Conservation (phyloP, 2,113 vertebrate genomes). For the Patagioenas fasciata region DNA sequence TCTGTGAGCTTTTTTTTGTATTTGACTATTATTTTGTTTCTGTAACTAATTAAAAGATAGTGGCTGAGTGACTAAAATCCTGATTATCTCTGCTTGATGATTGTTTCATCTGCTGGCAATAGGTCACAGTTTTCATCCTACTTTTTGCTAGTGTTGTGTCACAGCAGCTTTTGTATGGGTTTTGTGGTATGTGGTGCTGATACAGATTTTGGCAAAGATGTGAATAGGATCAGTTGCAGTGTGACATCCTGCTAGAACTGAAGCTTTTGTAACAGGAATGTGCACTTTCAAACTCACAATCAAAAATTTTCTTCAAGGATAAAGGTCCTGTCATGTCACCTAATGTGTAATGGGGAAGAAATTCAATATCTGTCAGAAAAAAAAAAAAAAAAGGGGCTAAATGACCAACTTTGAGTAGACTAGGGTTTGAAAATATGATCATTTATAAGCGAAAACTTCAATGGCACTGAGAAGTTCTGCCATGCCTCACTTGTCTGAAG, state of each 20-base stretch:
- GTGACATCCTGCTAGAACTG: not conserved
- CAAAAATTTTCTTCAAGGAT: not conserved
- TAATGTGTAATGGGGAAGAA: not conserved
- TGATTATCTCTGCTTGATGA: not conserved
- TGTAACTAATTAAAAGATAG: not conserved
- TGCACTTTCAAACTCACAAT: not conserved
- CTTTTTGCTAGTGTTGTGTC: not conserved
- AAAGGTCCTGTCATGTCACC: not conserved
- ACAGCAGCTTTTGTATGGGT: not conserved
- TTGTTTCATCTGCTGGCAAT: not conserved
- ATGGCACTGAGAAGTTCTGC: not conserved
- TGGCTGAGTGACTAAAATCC: not conserved
- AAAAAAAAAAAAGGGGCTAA: not conserved
- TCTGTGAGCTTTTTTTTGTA: not conserved
- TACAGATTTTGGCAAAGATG: not conserved
- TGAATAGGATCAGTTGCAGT: not conserved
- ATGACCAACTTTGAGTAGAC: not conserved
- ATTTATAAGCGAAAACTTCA: not conserved
- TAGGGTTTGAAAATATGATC: not conserved
- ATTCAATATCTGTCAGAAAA: not conserved
- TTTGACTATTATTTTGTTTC: not conserved
- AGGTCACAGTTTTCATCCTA: not conserved
- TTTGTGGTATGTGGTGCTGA: not conserved
- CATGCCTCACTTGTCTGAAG: not conserved
- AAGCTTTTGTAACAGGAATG: not conserved